phyloP scores from a whole-genome alignment of 2,888 invertebrate species.

The Hemicrepidius hirtus region DNA sequence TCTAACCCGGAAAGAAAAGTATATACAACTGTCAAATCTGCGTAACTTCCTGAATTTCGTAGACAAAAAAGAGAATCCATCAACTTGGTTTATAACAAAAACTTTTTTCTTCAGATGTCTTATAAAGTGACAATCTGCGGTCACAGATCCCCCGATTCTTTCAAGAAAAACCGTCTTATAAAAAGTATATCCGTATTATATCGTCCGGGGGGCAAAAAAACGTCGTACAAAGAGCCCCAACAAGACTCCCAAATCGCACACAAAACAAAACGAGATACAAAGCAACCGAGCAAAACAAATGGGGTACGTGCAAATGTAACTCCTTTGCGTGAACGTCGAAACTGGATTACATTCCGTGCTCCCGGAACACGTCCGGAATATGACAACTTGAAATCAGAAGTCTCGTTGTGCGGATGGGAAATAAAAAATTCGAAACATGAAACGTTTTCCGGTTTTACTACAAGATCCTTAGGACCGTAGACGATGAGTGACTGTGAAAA shows the following conservation, averaged over 20 bases:
- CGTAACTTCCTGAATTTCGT: too few relatives aligned
- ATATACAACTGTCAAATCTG: too few relatives aligned
- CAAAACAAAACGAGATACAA: slow-evolving; percentile 33
- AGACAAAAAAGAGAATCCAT: too few relatives aligned
- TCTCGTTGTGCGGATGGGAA: background rate
- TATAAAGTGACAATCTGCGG: too few relatives aligned
- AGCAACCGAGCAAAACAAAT: slow-evolving; percentile 16
- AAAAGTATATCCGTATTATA: slow-evolving; percentile 10
- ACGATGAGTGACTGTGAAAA: background rate
- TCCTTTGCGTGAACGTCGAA: slow-evolving; percentile 20
- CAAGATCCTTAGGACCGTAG: slow-evolving; percentile 3
- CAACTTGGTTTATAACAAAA: too few relatives aligned
- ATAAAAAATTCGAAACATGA: slow-evolving; percentile 15
- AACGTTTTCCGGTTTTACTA: slow-evolving; percentile 1
- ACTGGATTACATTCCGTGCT: slow-evolving; percentile 16
- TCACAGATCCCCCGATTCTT: too few relatives aligned
- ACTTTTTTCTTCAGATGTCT: too few relatives aligned
- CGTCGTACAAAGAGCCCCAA: background rate
- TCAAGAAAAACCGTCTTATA: background rate
- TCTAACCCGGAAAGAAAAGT: too few relatives aligned
- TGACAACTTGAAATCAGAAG: slow-evolving; percentile 26
- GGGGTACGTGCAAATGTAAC: slow-evolving; percentile 29
- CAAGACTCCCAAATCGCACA: slow-evolving; percentile 28
- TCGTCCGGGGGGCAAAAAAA: slow-evolving; percentile 1
- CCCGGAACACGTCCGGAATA: slow-evolving; percentile 19